Conservation (phyloP, 2,888 invertebrate genomes). For the Uloborus plumipes region DNA sequence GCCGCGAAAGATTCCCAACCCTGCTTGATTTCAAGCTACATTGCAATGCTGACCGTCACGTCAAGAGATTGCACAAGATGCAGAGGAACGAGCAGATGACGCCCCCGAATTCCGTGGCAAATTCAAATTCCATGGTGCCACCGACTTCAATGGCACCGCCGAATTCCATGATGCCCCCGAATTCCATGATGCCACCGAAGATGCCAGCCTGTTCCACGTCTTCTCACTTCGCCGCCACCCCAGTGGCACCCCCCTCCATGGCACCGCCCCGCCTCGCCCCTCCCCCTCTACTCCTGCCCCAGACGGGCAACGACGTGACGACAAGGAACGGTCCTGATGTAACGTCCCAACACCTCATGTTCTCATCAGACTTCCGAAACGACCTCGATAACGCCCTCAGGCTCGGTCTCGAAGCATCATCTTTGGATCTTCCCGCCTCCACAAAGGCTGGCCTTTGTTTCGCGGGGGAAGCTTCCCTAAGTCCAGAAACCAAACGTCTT, state of each 20-base stretch:
- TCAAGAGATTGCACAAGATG: slow-evolving; percentile 63
- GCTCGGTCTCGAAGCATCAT: slow-evolving; percentile 60
- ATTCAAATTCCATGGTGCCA: slow-evolving; percentile 18
- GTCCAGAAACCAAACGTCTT: slow-evolving; percentile 62
- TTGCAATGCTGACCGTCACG: slow-evolving; percentile 68
- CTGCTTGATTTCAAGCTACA: slow-evolving; percentile 71
- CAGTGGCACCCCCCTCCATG: slow-evolving; percentile 54
- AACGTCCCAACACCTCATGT: slow-evolving; percentile 55
- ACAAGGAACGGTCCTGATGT: slow-evolving; percentile 54
- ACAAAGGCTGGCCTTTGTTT: slow-evolving; percentile 60
- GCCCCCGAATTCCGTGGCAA: slow-evolving; percentile 31
- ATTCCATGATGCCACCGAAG: slow-evolving; percentile 32
- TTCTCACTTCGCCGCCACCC: slow-evolving; percentile 61
- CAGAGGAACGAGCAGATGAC: slow-evolving; percentile 53
- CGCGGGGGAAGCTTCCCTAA: slow-evolving; percentile 61
- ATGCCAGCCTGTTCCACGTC: slow-evolving; percentile 44
- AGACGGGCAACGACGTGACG: slow-evolving; percentile 50
- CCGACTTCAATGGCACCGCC: slow-evolving; percentile 27
- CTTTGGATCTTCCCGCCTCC: slow-evolving; percentile 57
- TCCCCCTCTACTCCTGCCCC: slow-evolving; percentile 52
- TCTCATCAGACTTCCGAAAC: slow-evolving; percentile 57
- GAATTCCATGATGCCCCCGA: slow-evolving; percentile 25
- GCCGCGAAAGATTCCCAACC: slow-evolving; percentile 73
- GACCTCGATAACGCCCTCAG: slow-evolving; percentile 58
- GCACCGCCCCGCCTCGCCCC: slow-evolving; percentile 56